A percentile compares a stretch with the other conserved stretches of the same genome.
phyloP scores from a whole-genome alignment of 2,797 vertebrate genomes.

The Crossoptilon crossoptilon region DNA sequence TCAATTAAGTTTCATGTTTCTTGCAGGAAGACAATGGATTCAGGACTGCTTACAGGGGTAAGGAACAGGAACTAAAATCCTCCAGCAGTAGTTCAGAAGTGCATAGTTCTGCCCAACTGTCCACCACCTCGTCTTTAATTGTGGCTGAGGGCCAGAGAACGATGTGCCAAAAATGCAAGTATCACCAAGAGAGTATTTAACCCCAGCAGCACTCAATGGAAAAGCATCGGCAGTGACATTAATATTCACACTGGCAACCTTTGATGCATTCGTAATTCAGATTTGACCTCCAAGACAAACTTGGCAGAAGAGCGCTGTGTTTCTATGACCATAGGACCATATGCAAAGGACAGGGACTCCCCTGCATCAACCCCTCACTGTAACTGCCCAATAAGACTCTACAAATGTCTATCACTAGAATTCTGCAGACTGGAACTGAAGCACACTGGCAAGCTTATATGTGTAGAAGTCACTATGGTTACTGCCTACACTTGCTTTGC shows the following conservation, averaged over 20 bases:
- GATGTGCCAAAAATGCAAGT: background rate
- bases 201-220: background rate
- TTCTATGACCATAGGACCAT: background rate
- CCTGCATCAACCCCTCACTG: background rate
- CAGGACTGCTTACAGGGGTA: background rate
- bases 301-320: background rate
- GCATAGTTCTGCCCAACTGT: background rate
- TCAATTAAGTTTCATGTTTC: background rate
- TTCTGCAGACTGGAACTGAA: slow-evolving; percentile 56
- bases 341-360: background rate
- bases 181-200: background rate
- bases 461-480: slow-evolving; percentile 79
- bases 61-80: background rate
- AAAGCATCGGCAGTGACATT: background rate
- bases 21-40: background rate
- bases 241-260: slow-evolving; percentile 13
- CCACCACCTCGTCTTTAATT: background rate
- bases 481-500: slow-evolving; percentile 74
- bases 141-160: background rate
- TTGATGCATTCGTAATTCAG: slow-evolving; percentile 8
- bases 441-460: slow-evolving; percentile 49
- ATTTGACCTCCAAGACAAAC: background rate
- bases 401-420: slow-evolving; percentile 51
- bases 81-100: background rate
- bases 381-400: slow-evolving; percentile 4